These are phyloP conservation scores for Eubucco bourcierii DNA, from an alignment of 2,113 vertebrate genomes.

Conservation along the genomic window DNA sequence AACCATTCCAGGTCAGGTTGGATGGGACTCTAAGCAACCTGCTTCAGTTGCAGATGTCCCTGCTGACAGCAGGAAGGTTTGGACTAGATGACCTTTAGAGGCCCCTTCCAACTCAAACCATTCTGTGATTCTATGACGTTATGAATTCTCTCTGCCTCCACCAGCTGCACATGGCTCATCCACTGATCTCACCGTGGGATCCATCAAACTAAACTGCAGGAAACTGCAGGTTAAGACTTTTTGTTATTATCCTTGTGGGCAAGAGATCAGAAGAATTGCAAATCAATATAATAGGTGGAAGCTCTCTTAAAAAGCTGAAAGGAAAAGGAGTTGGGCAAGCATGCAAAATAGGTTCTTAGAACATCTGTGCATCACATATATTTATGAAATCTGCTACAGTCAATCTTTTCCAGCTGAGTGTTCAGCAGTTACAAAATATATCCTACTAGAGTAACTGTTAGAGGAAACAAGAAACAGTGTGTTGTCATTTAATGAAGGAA, in stretches of 20 bases:
- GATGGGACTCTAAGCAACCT: background rate
- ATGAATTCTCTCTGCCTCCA: background rate
- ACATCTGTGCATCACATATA: conserved; percentile 43
- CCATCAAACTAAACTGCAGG: background rate
- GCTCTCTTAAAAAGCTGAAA: background rate
- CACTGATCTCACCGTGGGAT: fast-evolving
- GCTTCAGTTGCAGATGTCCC: background rate
- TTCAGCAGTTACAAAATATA: conserved; percentile 1
- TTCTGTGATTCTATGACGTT: background rate
- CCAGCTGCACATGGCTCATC: background rate
- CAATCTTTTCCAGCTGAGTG: conserved; percentile 35
- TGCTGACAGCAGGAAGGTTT: background rate
- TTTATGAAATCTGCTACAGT: conserved; percentile 1
- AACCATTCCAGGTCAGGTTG: background rate
- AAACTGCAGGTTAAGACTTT: background rate
- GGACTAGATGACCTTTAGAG: background rate
- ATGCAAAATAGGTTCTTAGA: conserved; percentile 3
- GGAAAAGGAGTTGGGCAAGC: background rate
- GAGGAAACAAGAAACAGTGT: background rate
- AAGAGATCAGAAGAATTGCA: background rate
- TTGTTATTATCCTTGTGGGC: background rate
- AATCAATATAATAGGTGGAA: background rate
- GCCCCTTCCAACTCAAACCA: background rate
- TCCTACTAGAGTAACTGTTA: background rate
- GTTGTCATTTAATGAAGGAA: background rate